phyloP scores from a whole-genome alignment of 2,888 invertebrate genomes.

The Dynastes tityus region DNA sequence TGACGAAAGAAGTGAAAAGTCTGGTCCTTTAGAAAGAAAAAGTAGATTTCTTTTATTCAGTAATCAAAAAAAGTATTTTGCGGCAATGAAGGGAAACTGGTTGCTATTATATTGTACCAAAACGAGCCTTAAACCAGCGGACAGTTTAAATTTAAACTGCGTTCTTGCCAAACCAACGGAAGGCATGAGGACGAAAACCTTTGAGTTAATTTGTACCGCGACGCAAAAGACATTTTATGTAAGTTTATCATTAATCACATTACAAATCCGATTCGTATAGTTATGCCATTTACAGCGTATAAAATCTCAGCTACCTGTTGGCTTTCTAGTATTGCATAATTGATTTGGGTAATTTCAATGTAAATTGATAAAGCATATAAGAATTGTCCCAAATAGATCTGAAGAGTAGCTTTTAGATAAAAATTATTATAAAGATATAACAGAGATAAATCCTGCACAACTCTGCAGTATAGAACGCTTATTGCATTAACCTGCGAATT shows the following conservation, averaged over 20 bases:
- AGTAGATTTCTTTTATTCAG: conserved; percentile 38
- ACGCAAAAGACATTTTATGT: conserved; percentile 43
- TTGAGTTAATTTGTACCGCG: conserved; percentile 32
- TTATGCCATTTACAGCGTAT: no score
- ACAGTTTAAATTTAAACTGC: conserved; percentile 27
- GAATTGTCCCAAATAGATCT: no score
- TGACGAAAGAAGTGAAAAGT: conserved; percentile 34
- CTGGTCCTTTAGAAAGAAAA: conserved; percentile 47
- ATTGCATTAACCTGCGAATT: no score
- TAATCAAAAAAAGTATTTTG: conserved; percentile 42
- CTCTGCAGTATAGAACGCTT: no score
- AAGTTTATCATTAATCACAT: background rate
- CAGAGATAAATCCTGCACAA: no score
- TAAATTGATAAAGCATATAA: no score
- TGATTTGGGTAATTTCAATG: background rate
- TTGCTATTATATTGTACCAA: conserved; percentile 39
- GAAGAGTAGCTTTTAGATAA: no score
- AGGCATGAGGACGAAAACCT: conserved; percentile 28
- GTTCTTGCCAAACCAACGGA: conserved; percentile 30
- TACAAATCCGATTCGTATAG: no score
- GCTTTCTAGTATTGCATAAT: no score
- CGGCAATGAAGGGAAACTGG: conserved; percentile 38
- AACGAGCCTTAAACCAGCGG: conserved; percentile 42
- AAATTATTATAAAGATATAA: no score
- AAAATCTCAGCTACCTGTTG: no score